Base-by-base conservation (phyloP, 2,888 invertebrate species). In the Crepidodera aurea region DNA sequence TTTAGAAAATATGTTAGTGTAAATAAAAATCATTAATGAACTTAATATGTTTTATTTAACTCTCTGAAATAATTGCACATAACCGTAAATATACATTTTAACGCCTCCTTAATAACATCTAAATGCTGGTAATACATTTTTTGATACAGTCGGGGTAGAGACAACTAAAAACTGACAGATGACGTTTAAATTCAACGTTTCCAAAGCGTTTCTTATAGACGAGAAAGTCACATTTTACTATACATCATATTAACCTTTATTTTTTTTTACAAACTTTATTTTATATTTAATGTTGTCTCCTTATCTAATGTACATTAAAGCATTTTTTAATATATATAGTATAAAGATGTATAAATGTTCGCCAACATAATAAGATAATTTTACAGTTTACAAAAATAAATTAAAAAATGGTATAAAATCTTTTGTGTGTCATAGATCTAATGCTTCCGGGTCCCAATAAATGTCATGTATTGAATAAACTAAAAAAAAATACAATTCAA, bases 391-490 rank as follows among this genome's bases (percentile, higher is more conserved):
- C 29, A 67, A 64, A 69, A 66, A 69, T 66, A 66, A 64, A 62
- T 65, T 72, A 77, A 67, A 77, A 76, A 67, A 73, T 73, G 16
- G 75, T 73, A 71, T 77, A 77, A 73, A 77, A 77, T 67, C 74
- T 69, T 51, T 73, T 68, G 66, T 72, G 72, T 53, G 72, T 70
- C 67, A 77, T 71, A 54, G 68, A 68, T 64, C 71, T 74, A 32
- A 77, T 71, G 3, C 76, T 70, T 63, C 70, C 74, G 18, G 72
- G 70, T 18, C 67, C 70, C 62, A 76, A 69, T 72, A 72, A 74
- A 71, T 75, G 77, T 77, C 77, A 77, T 73, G 76, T 75, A 60
- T 75, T 74, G 68, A 75, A 75, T 53, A 73, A 64, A 66, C 74
- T 78, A 71, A 68, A 76, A 78, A 69, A 61, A 50, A 58, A 50